Percentiles rank a stretch among this genome's conserved stretches.
Evolutionary conservation across 2,797 vertebrate species (phyloP).

Genomic region (Thripadectes ignobilis): DNA sequence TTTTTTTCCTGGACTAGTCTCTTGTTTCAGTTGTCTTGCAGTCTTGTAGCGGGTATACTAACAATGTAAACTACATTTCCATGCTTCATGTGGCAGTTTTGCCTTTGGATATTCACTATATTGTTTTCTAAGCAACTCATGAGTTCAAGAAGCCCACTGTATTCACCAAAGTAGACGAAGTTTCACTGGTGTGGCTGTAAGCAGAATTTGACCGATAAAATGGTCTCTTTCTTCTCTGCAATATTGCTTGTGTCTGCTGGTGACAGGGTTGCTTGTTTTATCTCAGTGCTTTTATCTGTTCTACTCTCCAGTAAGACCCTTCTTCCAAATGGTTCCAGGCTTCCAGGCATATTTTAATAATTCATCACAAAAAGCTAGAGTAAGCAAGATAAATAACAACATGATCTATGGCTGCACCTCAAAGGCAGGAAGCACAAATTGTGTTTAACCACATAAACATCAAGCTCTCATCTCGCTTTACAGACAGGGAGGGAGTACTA

Average conservation of each 20-base stretch:
- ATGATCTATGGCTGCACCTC: constrained; percentile 27
- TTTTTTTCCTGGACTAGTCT: background rate
- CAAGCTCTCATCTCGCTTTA: background rate
- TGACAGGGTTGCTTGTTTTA: constrained; percentile 47
- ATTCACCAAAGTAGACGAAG: background rate
- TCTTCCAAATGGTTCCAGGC: constrained; percentile 13
- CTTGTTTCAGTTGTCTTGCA: background rate
- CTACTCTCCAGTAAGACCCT: background rate
- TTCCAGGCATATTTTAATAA: constrained; percentile 59
- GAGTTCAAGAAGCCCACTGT: background rate
- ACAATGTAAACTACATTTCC: background rate
- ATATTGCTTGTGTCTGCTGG: background rate
- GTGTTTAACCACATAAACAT: constrained; percentile 47
- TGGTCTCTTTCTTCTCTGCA: background rate
- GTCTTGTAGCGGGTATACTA: background rate
- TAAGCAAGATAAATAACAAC: constrained; percentile 51
- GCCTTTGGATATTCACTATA: background rate
- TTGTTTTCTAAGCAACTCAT: background rate
- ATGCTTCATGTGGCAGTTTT: background rate
- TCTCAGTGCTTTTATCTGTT: constrained; percentile 45
- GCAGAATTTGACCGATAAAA: constrained; percentile 6
- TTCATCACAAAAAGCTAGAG: constrained; percentile 44
- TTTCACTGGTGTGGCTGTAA: background rate
- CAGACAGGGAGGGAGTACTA: background rate
- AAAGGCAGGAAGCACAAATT: constrained; percentile 53